Percentiles rank a stretch among this genome's conserved stretches.
Conservation (phyloP, 1,140 invertebrate genomes). For the Calliphora vicina region DNA sequence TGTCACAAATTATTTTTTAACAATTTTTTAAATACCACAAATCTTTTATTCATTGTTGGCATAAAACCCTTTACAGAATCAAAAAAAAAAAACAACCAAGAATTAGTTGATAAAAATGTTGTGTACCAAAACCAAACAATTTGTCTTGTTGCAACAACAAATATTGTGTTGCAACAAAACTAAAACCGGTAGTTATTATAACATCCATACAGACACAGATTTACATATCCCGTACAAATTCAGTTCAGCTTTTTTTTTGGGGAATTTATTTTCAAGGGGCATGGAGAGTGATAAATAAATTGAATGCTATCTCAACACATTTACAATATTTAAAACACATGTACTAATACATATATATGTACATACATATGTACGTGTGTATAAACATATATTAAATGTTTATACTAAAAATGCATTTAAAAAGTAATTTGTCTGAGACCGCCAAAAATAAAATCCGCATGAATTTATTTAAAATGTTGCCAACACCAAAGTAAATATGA, state of each 20-base stretch:
- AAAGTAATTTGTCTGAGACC: conserved; percentile 61
- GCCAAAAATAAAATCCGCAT: conserved; percentile 46
- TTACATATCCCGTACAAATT: neutral
- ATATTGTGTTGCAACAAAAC: conserved; percentile 6
- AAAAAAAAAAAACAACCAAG: neutral
- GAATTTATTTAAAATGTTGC: conserved; percentile 45
- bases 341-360: neutral
- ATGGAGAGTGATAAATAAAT: neutral
- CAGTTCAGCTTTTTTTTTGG: neutral
- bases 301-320: conserved; percentile 34
- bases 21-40: conserved; percentile 10
- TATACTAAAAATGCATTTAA: conserved; percentile 55
- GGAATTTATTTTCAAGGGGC: no score
- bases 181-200: conserved; percentile 34
- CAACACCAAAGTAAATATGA: neutral
- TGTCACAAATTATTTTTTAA: neutral
- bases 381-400: conserved; percentile 33
- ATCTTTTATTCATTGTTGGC: neutral
- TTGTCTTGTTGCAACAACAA: conserved; percentile 8
- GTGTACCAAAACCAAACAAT: conserved; percentile 15
- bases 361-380: neutral
- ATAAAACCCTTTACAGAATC: neutral
- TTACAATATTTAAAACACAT: conserved; percentile 14
- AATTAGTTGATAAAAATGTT: neutral
- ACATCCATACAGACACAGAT: conserved; percentile 18